Conservation (phyloP, 1,140 invertebrate genomes). For the Sitodiplosis mosellana region DNA sequence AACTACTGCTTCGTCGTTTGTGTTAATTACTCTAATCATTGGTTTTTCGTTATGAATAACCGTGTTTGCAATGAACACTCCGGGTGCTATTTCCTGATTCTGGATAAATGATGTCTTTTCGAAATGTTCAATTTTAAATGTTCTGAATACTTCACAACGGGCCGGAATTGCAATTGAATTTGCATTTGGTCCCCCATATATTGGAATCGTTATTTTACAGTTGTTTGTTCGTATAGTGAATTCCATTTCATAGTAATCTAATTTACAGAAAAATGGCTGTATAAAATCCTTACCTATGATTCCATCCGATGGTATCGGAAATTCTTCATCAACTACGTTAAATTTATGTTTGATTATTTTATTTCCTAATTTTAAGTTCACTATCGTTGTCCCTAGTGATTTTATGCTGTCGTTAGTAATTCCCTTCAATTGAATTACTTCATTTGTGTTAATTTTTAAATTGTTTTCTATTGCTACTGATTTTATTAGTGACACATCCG, state of each 20-base stretch:
- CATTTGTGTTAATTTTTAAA: not conserved
- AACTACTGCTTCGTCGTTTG: not conserved
- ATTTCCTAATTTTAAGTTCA: not conserved
- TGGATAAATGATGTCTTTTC: not conserved
- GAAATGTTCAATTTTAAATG: not conserved
- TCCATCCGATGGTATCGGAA: constrained; percentile 3
- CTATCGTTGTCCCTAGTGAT: not conserved
- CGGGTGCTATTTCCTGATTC: not conserved
- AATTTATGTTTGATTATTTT: not conserved
- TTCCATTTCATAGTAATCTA: not conserved
- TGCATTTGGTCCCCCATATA: not conserved
- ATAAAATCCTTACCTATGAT: constrained; percentile 5
- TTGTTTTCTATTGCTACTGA: not conserved
- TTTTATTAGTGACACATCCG: not conserved
- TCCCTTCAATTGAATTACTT: not conserved
- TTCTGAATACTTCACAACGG: constrained; percentile 2
- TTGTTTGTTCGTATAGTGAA: not conserved
- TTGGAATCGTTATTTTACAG: not conserved
- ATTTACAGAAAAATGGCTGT: not conserved
- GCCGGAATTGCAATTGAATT: not conserved
- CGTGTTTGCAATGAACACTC: not conserved
- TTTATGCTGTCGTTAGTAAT: not conserved
- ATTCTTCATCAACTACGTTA: constrained; percentile 2
- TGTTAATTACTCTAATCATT: constrained; percentile 2
- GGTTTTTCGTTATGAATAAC: not conserved